Percentiles rank a stretch among this genome's conserved stretches.
Evolutionary conservation across 2,113 vertebrate species (phyloP).

Genomic region (Semnornis frantzii): DNA sequence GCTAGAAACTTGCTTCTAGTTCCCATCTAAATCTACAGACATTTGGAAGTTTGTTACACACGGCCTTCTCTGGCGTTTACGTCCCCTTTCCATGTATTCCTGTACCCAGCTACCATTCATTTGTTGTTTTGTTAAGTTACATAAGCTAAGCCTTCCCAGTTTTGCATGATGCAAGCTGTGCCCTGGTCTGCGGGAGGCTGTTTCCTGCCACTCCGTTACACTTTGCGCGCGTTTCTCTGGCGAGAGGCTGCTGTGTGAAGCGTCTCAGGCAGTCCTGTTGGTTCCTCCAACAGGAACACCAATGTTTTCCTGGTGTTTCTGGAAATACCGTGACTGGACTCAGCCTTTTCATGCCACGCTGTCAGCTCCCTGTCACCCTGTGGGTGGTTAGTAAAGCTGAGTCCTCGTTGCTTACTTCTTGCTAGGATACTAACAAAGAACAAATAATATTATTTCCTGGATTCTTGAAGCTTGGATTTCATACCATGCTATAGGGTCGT

Average conservation of each 20-base stretch:
- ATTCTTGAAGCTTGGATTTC: not conserved
- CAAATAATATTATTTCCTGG: not conserved
- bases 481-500: not conserved
- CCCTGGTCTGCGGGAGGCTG: not conserved
- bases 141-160: not conserved
- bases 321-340: not conserved
- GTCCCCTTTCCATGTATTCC: not conserved
- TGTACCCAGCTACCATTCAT: not conserved
- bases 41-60: not conserved
- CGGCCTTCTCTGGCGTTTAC: not conserved
- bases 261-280: accelerated
- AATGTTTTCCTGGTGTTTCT: not conserved
- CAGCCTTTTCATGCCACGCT: not conserved
- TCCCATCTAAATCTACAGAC: not conserved
- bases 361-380: not conserved
- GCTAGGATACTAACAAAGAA: not conserved
- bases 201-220: accelerated
- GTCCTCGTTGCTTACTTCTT: not conserved
- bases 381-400: not conserved
- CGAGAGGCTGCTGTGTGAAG: not conserved
- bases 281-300: not conserved
- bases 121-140: not conserved
- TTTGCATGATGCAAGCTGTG: accelerated
- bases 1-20: not conserved
- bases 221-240: not conserved